These are phyloP conservation scores for Gnatocerus cornutus DNA, from an alignment of 2,888 invertebrate species.

Conservation along the genomic window DNA sequence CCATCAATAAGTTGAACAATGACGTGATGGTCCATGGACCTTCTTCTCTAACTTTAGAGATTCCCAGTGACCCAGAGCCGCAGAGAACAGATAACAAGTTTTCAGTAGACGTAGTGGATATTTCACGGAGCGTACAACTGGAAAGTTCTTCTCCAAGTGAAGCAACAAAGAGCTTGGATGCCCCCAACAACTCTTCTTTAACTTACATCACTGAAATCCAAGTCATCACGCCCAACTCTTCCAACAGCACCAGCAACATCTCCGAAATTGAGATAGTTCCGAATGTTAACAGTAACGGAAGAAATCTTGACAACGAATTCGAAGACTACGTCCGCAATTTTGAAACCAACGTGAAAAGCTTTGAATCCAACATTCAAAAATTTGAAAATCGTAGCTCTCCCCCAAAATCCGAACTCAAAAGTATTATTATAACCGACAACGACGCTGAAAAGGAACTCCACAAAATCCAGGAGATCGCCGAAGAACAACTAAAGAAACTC, in stretches of 20 bases:
- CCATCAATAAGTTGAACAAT: conserved; percentile 64
- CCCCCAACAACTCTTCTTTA: conserved; percentile 65
- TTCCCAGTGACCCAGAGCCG: conserved; percentile 53
- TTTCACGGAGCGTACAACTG: background rate
- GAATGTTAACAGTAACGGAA: conserved; percentile 67
- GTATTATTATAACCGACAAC: conserved; percentile 56
- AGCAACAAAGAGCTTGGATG: conserved; percentile 22
- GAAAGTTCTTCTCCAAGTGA: background rate
- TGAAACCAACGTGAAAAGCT: conserved; percentile 61
- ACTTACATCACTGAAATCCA: conserved; percentile 85
- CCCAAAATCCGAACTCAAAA: conserved; percentile 52
- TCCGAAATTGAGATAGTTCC: conserved; percentile 67
- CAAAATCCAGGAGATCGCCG: conserved; percentile 69
- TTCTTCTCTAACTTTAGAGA: conserved; percentile 62
- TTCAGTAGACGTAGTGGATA: conserved; percentile 24
- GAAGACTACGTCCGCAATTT: conserved; percentile 68
- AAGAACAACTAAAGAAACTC: conserved; percentile 69
- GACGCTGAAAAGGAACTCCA: conserved; percentile 66
- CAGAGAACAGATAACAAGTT: conserved; percentile 35
- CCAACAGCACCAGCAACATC: conserved; percentile 54
- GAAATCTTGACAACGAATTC: conserved; percentile 68
- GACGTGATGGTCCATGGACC: conserved; percentile 63
- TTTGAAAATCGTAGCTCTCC: conserved; percentile 61
- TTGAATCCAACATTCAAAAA: conserved; percentile 63
- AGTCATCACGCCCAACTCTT: conserved; percentile 74